These are phyloP conservation scores for Simalia tracyae DNA, from an alignment of 2,797 vertebrate genomes.

Conservation along the genomic window DNA sequence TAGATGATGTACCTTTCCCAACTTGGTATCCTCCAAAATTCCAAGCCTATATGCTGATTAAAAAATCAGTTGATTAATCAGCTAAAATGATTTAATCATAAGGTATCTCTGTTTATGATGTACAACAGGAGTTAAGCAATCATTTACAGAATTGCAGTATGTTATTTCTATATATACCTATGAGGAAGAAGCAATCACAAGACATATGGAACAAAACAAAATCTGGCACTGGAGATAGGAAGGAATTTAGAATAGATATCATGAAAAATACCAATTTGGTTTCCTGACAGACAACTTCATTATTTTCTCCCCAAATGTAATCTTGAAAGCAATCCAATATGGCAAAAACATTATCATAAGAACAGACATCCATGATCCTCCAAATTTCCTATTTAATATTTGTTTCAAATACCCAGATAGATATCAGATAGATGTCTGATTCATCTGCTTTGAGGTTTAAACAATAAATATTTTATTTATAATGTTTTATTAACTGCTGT, in stretches of 20 bases:
- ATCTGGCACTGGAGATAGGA: slow-evolving; percentile 9
- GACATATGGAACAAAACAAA: neutral
- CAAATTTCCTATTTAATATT: neutral
- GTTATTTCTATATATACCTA: neutral
- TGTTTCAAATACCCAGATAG: neutral
- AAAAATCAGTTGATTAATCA: neutral
- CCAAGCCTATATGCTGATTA: neutral
- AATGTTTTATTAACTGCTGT: neutral
- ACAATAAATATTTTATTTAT: neutral
- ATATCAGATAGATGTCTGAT: slow-evolving; percentile 2
- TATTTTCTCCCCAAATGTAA: slow-evolving; percentile 4
- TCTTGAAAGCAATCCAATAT: slow-evolving; percentile 23
- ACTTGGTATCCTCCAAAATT: neutral
- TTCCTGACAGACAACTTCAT: neutral
- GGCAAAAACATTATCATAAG: slow-evolving; percentile 19
- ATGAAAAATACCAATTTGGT: slow-evolving; percentile 17
- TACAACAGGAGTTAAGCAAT: neutral
- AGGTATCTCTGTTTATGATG: neutral
- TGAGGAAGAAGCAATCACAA: neutral
- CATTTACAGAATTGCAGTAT: neutral
- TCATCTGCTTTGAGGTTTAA: neutral
- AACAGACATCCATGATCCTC: neutral
- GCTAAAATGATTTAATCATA: neutral
- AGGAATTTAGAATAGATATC: slow-evolving; percentile 12
- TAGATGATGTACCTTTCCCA: neutral